Percentiles rank a stretch among this genome's conserved stretches.
phyloP scores from a whole-genome alignment of 2,797 vertebrate genomes.

The Alca torda region DNA sequence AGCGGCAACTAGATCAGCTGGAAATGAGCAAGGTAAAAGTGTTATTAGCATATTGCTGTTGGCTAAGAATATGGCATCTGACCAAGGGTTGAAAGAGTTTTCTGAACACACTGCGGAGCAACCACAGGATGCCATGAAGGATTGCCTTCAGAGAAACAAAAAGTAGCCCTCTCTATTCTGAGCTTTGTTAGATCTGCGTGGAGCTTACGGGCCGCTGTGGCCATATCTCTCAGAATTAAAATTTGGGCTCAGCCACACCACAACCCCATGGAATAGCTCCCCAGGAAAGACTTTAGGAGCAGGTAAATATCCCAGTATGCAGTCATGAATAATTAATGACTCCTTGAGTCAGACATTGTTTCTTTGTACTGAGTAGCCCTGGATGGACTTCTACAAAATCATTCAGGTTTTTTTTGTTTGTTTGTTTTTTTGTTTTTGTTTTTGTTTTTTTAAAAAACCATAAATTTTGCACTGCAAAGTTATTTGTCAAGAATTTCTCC shows the following conservation, averaged over 20 bases:
- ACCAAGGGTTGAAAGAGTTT: neutral
- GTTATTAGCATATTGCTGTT: neutral
- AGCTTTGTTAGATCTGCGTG: neutral
- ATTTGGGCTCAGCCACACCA: neutral
- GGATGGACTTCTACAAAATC: neutral
- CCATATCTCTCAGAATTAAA: neutral
- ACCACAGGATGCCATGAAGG: neutral
- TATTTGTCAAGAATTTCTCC: neutral
- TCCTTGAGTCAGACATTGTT: neutral
- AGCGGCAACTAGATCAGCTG: neutral
- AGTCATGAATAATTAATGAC: neutral
- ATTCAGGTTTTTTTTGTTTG: neutral
- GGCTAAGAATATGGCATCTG: neutral
- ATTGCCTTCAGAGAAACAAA: neutral
- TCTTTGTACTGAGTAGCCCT: neutral
- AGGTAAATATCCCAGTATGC: neutral
- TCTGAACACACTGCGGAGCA: neutral
- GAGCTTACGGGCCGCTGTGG: accelerated
- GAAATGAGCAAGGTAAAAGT: neutral
- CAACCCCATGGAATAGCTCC: neutral
- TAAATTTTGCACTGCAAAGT: neutral
- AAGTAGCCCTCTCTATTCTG: neutral
- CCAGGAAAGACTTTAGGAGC: neutral
- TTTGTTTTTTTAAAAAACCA: too few species aligned
- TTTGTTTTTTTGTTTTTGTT: too few species aligned